Base-by-base conservation (phyloP, 2,888 invertebrate species). In the Cataglyphis cursor region DNA sequence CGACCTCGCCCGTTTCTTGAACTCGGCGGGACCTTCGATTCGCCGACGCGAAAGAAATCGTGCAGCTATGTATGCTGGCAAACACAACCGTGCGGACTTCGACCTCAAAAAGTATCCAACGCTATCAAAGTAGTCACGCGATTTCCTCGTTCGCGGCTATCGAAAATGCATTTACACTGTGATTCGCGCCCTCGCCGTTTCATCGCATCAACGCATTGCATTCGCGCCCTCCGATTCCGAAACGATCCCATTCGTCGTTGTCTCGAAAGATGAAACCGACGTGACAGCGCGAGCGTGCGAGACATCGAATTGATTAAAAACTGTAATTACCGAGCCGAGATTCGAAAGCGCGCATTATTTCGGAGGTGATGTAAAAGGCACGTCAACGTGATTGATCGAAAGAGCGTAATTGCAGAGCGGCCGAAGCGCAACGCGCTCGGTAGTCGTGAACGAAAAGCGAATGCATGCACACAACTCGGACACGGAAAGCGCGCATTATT, bases 341-440 rank as follows among this genome's bases (percentile, higher is more conserved):
- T 78, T 82, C 64, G 73, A 51, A 83, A 70, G 72, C 68, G 82
- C 51, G 78, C 72, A 76, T 82, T 83, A 62, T 72, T 85, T 78
- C 65, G 85, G 65, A 70, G 78, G 73, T 28, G 74, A 73, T 73
- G 81, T 73, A 73, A 84, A 87, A 24, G 76, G 35, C 28, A 38
- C 74, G 74, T 70, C 61, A 85, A 59, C 76, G 88, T 85, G 88
- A 88, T 88, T 75, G 83, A 87, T 83, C 86, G 75, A 75, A 64
- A 44, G 48, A 87, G 68, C 83, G 81, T 81, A 76, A 87, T 83
- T 83, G 85, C 78, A 41, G 41, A 31, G 68, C 75, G 70, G 21
- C 48, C 31, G 21, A 35, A 38, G 61, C 31, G 59, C 48, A 61
- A 62, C 51, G 59, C 21, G 48, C 31, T 35, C 82, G 80, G 44